These are phyloP conservation scores for Chrysolina americana DNA, from an alignment of 2,888 invertebrate species.

Conservation along the genomic window DNA sequence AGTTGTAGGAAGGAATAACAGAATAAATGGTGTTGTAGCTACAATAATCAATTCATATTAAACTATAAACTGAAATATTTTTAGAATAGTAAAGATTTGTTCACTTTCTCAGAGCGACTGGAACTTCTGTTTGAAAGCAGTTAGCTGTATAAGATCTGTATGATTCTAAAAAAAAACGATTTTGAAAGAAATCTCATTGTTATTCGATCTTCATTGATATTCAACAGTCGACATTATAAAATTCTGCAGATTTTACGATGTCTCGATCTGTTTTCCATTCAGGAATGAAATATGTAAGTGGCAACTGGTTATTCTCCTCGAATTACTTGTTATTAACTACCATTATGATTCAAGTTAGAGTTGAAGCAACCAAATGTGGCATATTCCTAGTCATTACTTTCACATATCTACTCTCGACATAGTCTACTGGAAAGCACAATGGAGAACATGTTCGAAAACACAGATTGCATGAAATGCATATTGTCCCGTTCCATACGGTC, in stretches of 20 bases:
- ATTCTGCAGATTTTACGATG: no score
- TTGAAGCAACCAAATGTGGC: neutral
- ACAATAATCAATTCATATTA: no score
- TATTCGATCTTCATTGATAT: no score
- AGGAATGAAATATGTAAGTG: neutral
- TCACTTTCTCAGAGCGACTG: neutral
- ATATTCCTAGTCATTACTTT: neutral
- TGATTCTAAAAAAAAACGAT: no score
- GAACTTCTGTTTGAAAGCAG: no score
- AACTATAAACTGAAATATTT: no score
- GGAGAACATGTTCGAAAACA: constrained; percentile 8
- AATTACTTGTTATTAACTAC: neutral
- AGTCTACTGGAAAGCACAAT: constrained; percentile 3
- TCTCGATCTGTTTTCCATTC: no score
- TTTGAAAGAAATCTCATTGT: no score
- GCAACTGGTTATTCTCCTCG: neutral
- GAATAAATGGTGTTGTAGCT: neutral
- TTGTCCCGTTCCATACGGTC: neutral
- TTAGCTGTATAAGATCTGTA: no score
- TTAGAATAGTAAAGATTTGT: no score
- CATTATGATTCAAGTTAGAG: neutral
- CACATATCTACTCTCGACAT: neutral
- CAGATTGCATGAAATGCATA: neutral
- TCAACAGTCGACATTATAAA: no score
- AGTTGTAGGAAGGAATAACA: neutral